Conservation (phyloP, 2,888 invertebrate genomes). For the Mesorhabditis sp. region DNA sequence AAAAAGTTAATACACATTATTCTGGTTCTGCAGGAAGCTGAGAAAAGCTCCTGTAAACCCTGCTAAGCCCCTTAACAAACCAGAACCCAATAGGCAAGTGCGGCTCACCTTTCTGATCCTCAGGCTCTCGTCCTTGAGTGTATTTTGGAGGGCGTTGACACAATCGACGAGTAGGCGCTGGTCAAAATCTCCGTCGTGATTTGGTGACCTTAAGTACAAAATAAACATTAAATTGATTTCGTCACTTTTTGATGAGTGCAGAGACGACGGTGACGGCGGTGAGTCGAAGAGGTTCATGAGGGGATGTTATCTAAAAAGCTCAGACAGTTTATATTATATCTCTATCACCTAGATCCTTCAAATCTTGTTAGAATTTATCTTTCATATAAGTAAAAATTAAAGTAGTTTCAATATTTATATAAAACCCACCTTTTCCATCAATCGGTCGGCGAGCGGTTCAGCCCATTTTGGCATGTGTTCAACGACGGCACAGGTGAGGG, state of each 20-base stretch:
- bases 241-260: slow-evolving; percentile 38
- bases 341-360: background rate
- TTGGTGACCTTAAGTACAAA: slow-evolving; percentile 19
- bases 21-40: too few relatives aligned
- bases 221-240: slow-evolving; percentile 9
- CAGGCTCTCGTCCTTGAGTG: slow-evolving; percentile 36
- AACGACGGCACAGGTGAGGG: slow-evolving; percentile 31
- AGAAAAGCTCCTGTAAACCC: too few relatives aligned
- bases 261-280: slow-evolving; percentile 44
- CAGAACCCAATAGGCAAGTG: too few relatives aligned
- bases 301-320: background rate
- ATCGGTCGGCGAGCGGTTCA: slow-evolving; percentile 12
- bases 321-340: background rate
- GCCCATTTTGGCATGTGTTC: slow-evolving; percentile 39
- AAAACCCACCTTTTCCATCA: background rate
- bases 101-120: slow-evolving; percentile 29
- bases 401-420: background rate
- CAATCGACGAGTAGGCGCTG: slow-evolving; percentile 35
- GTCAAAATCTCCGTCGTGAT: slow-evolving; percentile 40
- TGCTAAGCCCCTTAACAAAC: too few relatives aligned
- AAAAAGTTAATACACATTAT: too few relatives aligned
- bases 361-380: background rate
- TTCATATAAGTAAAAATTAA: background rate
- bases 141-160: slow-evolving; percentile 31
- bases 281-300: slow-evolving; percentile 42